Evolutionary conservation across 2,113 vertebrate species (phyloP).

Genomic region (Lophotis ruficrista): DNA sequence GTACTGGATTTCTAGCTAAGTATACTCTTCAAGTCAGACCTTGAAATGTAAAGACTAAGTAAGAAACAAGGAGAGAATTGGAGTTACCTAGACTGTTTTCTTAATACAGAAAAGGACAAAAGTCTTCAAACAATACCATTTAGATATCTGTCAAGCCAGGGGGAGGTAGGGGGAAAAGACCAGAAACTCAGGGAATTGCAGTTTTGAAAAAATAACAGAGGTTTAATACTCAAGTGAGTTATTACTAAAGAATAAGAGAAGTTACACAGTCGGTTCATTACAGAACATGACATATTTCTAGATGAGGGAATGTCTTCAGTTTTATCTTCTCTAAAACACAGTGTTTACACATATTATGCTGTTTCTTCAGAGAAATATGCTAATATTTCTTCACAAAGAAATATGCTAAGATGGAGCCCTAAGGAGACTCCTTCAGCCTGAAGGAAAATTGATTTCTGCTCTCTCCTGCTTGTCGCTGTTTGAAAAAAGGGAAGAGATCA

Average conservation of each 20-base stretch:
- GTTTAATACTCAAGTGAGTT: not conserved
- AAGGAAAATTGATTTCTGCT: not conserved
- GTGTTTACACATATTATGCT: not conserved
- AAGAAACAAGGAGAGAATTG: not conserved
- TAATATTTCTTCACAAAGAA: not conserved
- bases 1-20: not conserved
- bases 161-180: no score
- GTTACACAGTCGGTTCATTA: not conserved
- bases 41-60: not conserved
- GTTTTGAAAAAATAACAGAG: not conserved
- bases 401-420: not conserved
- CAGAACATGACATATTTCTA: not conserved
- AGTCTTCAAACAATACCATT: not conserved
- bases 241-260: not conserved
- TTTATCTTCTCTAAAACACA: not conserved
- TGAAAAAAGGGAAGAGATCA: not conserved
- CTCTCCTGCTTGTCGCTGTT: not conserved
- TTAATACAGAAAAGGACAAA: not conserved
- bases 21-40: not conserved
- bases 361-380: not conserved
- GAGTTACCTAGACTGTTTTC: not conserved
- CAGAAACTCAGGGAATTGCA: not conserved
- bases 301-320: not conserved
- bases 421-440: not conserved
- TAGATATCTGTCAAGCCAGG: not conserved